Conservation (phyloP, 2,888 invertebrate genomes). For the Latheticus oryzae region DNA sequence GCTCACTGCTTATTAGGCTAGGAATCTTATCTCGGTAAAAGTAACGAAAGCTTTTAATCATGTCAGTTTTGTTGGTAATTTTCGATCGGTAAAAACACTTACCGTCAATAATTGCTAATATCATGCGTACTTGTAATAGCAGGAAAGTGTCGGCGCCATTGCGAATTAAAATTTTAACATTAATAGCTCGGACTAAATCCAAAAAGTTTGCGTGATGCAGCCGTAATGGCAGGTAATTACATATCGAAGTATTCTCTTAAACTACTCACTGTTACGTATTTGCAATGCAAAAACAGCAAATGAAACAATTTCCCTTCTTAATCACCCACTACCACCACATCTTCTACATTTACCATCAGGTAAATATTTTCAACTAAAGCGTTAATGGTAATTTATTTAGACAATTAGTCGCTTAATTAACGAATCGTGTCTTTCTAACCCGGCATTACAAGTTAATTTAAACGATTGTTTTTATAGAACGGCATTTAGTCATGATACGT, state of each 20-base stretch:
- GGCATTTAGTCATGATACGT: constrained; percentile 32
- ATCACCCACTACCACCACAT: too few species aligned
- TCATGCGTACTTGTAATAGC: constrained; percentile 26
- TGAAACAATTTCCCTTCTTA: constrained; percentile 19
- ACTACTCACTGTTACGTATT: constrained; percentile 33
- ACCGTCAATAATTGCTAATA: constrained; percentile 32
- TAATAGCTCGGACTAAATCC: constrained; percentile 46
- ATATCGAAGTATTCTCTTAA: constrained; percentile 26
- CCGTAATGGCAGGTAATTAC: constrained; percentile 52
- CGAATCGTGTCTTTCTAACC: constrained; percentile 32
- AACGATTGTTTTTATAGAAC: constrained; percentile 23
- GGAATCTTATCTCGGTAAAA: constrained; percentile 1
- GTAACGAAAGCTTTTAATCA: constrained; percentile 4
- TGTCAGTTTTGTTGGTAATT: neutral
- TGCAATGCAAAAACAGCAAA: constrained; percentile 34
- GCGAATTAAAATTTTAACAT: constrained; percentile 31
- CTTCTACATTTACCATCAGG: too few species aligned
- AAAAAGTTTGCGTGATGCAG: constrained; percentile 51
- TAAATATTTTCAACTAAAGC: constrained; percentile 23
- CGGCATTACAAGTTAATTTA: constrained; percentile 22
- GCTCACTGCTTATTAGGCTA: too few species aligned
- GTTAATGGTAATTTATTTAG: constrained; percentile 28
- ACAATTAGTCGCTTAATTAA: constrained; percentile 34
- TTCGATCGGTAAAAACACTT: constrained; percentile 4
- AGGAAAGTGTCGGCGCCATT: constrained; percentile 38